phyloP scores from a whole-genome alignment of 35 echinoderm and acorn worm genomes.

The Chiridota heheva region DNA sequence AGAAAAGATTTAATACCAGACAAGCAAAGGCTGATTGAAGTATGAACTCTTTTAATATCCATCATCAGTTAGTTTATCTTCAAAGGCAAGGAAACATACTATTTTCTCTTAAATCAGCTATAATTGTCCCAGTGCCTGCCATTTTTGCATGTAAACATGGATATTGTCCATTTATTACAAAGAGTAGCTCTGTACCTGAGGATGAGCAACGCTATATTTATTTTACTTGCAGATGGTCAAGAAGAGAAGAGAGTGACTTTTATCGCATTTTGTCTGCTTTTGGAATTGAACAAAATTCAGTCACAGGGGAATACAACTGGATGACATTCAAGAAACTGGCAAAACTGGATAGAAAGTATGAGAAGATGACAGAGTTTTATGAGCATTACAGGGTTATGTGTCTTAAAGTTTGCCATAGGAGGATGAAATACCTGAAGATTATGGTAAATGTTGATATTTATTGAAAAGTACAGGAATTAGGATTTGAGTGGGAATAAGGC shows the following conservation, averaged over 20 bases:
- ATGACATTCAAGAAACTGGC: conserved; percentile 84
- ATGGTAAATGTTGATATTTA: conserved; percentile 42
- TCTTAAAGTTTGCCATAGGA: conserved; percentile 81
- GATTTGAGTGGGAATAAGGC: no score
- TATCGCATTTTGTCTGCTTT: conserved; percentile 90
- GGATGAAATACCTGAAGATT: conserved; percentile 74
- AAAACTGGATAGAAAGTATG: conserved; percentile 90
- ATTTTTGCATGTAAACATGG: no score
- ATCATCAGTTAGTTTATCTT: no score
- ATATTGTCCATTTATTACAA: no score
- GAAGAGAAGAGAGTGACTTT: conserved; percentile 94
- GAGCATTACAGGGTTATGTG: conserved; percentile 94
- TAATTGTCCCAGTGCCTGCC: no score
- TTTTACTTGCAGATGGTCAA: conserved; percentile 77
- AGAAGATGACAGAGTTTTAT: conserved; percentile 90
- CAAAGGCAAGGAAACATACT: not conserved
- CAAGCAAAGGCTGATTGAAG: no score
- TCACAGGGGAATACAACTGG: conserved; percentile 79
- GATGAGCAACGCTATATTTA: no score
- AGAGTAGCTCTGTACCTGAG: no score
- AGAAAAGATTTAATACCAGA: no score
- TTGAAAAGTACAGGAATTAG: no score
- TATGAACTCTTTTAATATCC: no score
- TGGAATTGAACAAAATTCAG: conserved; percentile 76
- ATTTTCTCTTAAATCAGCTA: no score